phyloP scores from a whole-genome alignment of 2,113 vertebrate species.

The Gymnogyps californianus region DNA sequence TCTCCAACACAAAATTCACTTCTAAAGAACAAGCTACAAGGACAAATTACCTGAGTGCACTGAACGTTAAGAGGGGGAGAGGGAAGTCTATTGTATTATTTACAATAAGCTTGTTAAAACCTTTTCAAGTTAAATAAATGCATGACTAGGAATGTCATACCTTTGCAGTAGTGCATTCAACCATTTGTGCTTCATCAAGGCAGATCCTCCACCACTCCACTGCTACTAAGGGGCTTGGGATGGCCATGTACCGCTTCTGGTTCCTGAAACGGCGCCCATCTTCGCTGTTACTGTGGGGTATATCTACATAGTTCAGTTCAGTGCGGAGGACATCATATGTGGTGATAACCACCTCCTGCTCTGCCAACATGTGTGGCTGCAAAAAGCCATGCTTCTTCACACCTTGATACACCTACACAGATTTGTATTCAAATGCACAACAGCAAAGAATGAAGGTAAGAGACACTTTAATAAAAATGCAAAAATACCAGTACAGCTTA shows the following conservation, averaged over 20 bases:
- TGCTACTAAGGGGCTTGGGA: conserved; percentile 94
- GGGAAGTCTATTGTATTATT: not conserved
- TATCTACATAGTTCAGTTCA: conserved; percentile 95
- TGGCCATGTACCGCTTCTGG: conserved; percentile 98
- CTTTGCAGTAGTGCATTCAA: conserved; percentile 95
- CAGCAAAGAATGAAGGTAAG: not conserved
- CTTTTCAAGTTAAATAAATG: not conserved
- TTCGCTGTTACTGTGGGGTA: conserved; percentile 94
- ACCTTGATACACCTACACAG: conserved; percentile 88
- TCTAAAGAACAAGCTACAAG: not conserved
- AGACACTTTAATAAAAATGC: not conserved
- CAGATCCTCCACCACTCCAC: conserved; percentile 99
- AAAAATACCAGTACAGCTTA: not conserved
- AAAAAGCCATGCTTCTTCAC: conserved; percentile 97
- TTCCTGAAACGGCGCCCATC: conserved; percentile 93
- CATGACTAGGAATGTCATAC: conserved; percentile 50
- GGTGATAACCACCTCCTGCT: conserved; percentile 98
- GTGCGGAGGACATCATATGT: conserved; percentile 95
- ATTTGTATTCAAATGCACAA: not conserved
- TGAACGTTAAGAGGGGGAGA: not conserved
- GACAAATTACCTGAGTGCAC: not conserved
- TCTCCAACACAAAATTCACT: not conserved
- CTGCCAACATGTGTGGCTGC: conserved; percentile 91
- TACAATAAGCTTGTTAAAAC: not conserved
- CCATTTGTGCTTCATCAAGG: conserved; percentile 98